These are phyloP conservation scores for Labeo catla DNA, from an alignment of 2,113 vertebrate species.

Conservation along the genomic window DNA sequence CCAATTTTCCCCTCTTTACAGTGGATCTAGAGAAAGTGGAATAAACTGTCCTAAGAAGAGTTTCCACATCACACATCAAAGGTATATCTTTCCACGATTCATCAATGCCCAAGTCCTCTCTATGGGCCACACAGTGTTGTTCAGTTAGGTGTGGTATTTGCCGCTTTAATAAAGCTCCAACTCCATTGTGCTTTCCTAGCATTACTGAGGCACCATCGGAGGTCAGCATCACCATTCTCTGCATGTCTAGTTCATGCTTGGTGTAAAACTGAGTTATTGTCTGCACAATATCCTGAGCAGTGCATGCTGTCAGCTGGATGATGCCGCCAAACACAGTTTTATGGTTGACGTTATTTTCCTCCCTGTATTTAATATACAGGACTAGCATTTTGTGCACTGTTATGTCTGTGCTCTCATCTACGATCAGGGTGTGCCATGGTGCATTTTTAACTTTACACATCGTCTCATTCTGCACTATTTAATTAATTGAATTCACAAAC, in stretches of 20 bases:
- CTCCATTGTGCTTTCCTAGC: constrained; percentile 53
- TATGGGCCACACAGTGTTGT: constrained; percentile 41
- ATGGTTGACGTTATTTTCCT: constrained; percentile 37
- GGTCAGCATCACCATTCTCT: constrained; percentile 51
- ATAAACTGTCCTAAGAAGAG: constrained; percentile 46
- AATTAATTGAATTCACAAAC: constrained; percentile 22
- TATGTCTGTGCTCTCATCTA: constrained; percentile 51
- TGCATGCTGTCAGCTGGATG: no score
- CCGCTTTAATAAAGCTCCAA: constrained; percentile 47
- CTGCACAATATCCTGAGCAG: no score
- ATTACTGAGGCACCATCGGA: constrained; percentile 53
- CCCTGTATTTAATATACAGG: constrained; percentile 42
- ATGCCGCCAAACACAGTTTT: no score
- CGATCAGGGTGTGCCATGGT: constrained; percentile 24
- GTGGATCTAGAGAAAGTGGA: constrained; percentile 42
- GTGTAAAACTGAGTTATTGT: constrained; percentile 47
- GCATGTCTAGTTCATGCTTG: constrained; percentile 29
- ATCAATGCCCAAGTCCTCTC: constrained; percentile 54
- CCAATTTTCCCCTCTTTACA: constrained; percentile 37
- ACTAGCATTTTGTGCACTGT: not conserved
- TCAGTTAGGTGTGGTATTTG: constrained; percentile 25
- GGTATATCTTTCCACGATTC: constrained; percentile 43
- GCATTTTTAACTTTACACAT: constrained; percentile 1
- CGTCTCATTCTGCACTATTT: constrained; percentile 12
- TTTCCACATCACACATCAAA: constrained; percentile 40